These are phyloP conservation scores for Flexamia atlantica DNA, from an alignment of 2,888 invertebrate genomes.

Conservation along the genomic window DNA sequence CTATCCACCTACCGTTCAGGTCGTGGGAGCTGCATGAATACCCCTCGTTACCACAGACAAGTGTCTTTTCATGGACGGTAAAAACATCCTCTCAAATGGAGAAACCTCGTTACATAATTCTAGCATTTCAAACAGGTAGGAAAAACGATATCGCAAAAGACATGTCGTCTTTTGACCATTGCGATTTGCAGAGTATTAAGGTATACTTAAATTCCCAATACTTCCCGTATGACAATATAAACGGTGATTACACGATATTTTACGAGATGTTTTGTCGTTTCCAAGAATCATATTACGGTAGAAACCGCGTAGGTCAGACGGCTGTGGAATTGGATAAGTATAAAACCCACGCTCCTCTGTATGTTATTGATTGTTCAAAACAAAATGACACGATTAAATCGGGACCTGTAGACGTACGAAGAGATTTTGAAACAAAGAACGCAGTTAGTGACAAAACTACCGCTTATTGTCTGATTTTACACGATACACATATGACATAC, in stretches of 20 bases:
- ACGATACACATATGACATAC: constrained; percentile 5
- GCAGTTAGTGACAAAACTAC: too few species aligned
- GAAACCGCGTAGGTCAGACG: background rate
- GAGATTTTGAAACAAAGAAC: too few species aligned
- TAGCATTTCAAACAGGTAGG: constrained; percentile 21
- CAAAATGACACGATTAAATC: constrained; percentile 41
- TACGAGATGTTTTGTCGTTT: constrained; percentile 24
- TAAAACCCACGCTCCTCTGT: background rate
- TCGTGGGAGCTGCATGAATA: constrained; percentile 23
- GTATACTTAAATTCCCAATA: constrained; percentile 30
- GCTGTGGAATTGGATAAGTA: background rate
- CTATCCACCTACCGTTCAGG: constrained; percentile 1
- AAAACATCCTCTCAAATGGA: constrained; percentile 25
- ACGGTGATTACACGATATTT: constrained; percentile 6
- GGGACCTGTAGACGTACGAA: constrained; percentile 39
- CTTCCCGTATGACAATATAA: constrained; percentile 42
- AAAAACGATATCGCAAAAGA: constrained; percentile 7
- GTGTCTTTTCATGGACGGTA: constrained; percentile 4
- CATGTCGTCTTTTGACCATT: constrained; percentile 22
- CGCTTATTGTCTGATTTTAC: too few species aligned
- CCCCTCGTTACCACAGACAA: background rate
- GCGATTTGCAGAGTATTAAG: background rate
- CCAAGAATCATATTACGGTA: constrained; percentile 23
- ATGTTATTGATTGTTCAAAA: constrained; percentile 44
- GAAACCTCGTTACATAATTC: constrained; percentile 26